A percentile compares a stretch with the other conserved stretches of the same genome.
phyloP scores from a whole-genome alignment of 2,888 invertebrate genomes.

The Corythucha ciliata region DNA sequence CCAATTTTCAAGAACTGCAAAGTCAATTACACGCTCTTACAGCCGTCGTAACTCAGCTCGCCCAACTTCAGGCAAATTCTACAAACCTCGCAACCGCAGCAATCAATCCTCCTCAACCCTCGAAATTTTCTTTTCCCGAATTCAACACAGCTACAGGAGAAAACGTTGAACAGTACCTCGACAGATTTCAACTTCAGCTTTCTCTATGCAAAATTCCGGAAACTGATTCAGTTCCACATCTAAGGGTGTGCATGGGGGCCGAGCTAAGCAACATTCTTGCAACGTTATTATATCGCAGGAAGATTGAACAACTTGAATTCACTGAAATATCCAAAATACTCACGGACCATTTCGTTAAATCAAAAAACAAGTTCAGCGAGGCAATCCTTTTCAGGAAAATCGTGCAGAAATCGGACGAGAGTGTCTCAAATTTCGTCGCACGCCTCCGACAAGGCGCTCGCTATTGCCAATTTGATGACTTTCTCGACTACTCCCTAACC shows the following conservation, averaged over 20 bases:
- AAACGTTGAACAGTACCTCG: neutral
- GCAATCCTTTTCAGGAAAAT: slow-evolving; percentile 3
- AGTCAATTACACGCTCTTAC: too few species aligned
- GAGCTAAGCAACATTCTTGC: neutral
- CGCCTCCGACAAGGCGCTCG: neutral
- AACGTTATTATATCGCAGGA: neutral
- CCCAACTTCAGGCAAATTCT: too few species aligned
- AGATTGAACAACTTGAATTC: neutral
- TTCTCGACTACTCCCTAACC: slow-evolving; percentile 1
- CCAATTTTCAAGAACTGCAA: too few species aligned
- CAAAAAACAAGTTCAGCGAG: slow-evolving; percentile 8
- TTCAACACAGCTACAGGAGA: too few species aligned
- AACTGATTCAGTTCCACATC: neutral
- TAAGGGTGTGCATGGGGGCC: neutral
- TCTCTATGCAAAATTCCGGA: neutral
- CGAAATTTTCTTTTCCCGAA: too few species aligned
- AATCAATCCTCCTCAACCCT: too few species aligned
- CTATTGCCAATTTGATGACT: neutral
- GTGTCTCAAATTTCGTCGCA: neutral
- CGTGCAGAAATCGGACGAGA: neutral
- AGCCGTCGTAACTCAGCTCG: too few species aligned
- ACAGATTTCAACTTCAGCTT: neutral
- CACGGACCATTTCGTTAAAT: neutral
- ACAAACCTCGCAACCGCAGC: too few species aligned
- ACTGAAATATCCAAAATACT: neutral